phyloP scores from a whole-genome alignment of 2,797 vertebrate genomes.

The Schizopygopsis pylzovi region DNA sequence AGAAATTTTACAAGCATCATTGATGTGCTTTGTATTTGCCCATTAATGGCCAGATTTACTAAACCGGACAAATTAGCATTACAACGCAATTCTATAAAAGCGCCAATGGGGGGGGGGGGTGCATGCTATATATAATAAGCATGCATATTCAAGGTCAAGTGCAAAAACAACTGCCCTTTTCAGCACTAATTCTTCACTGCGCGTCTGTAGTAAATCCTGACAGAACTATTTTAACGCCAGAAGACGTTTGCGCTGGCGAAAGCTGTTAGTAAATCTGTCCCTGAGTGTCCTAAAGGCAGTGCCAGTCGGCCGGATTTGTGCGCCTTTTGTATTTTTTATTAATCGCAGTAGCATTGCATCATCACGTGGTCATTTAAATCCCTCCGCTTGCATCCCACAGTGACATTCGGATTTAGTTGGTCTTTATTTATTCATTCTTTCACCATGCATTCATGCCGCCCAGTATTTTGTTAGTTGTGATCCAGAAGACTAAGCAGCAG shows the following conservation, averaged over 20 bases:
- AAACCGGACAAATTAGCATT: too few relatives aligned
- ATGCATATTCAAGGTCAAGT: too few relatives aligned
- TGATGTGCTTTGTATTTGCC: background rate
- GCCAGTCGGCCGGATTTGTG: background rate
- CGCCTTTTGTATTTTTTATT: background rate
- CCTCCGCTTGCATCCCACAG: background rate
- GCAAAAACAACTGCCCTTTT: too few relatives aligned
- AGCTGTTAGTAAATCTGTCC: too few relatives aligned
- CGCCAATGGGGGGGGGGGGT: too few relatives aligned
- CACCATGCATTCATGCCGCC: background rate
- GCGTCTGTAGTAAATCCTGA: too few relatives aligned
- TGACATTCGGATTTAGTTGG: slow-evolving; percentile 1
- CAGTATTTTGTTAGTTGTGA: slow-evolving; percentile 27
- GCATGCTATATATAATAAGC: too few relatives aligned
- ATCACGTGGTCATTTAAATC: background rate
- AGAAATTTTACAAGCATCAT: background rate
- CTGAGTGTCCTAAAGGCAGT: background rate
- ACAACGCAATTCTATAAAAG: too few relatives aligned
- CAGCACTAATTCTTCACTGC: too few relatives aligned
- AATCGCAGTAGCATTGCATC: background rate
- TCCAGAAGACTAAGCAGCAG: slow-evolving; percentile 37
- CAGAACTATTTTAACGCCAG: too few relatives aligned
- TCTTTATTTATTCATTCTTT: slow-evolving; percentile 7
- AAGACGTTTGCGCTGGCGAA: too few relatives aligned
- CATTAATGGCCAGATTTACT: too few relatives aligned